Base-by-base conservation (phyloP, 2,888 invertebrate genomes). In the Neoitamus cyanurus region DNA sequence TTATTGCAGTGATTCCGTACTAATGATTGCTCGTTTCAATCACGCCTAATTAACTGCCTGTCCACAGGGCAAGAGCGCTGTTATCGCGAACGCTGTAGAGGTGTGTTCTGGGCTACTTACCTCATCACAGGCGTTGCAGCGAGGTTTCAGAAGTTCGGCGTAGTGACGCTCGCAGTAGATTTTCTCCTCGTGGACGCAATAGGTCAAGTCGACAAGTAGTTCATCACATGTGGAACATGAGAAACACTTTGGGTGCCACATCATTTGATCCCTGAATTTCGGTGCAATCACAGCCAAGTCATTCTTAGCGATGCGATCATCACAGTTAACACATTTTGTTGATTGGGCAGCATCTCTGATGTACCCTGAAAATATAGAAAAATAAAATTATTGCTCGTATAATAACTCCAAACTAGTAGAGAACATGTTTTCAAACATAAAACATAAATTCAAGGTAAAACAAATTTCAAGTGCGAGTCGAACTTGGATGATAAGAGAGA, bases 101-200 rank as follows among this genome's bases (percentile, higher is more conserved):
- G 25, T 58, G 15, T 28, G 13, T 30, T 80, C 9, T 7, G 5
- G 15, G 7, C 46, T 28, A 92, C 96, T 94, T 90, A 99, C 99
- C 97, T 99, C 99, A 92, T 99, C 99, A 92, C 99, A 99, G 88
- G 98, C 96, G 86, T 97, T 95, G 91, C 99, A 99, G 88, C 99
- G 93, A 15, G 99, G 98, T 91, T 98, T 98, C 90, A 99, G 93
- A 89, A 96, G 94, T 92, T 99, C 99, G 80, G 98, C 98, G 91
- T 98, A 99, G 92, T 99, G 99, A 87, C 98, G 93, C 89, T 97
- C 98, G 92, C 98, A 98, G 92, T 95, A 98, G 87, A 97, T 93
- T 87, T 94, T 93, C 87, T 96, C 96, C 88, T 97, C 97, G 90
- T 97, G 94, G 87, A 96, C 96, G 91, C 99, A 99, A 92, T 99